Percentiles rank a stretch among this genome's conserved stretches.
These are phyloP conservation scores for Hemicentrotus pulcherrimus DNA, from an alignment of 35 echinoderm and acorn worm genomes.

Conservation along the genomic window DNA sequence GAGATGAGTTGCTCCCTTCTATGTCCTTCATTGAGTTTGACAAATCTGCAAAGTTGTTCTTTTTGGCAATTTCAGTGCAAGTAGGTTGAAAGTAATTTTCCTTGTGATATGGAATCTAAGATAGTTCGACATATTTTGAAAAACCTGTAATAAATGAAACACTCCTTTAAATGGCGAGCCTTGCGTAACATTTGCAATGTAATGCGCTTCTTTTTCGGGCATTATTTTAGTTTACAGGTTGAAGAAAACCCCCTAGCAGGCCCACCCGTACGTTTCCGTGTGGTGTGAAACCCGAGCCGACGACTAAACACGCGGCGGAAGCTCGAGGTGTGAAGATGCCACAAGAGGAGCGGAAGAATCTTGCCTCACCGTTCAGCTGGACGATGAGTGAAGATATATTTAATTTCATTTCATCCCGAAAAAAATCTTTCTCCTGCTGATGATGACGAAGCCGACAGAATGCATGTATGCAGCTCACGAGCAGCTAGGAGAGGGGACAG, in stretches of 20 bases:
- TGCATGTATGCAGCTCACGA: not conserved
- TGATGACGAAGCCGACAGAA: conserved; percentile 1
- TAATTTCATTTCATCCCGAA: conserved; percentile 30
- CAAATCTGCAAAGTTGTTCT: too few relatives aligned
- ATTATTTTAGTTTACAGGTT: not conserved
- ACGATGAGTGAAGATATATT: conserved; percentile 46
- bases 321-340: conserved; percentile 14
- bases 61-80: too few relatives aligned
- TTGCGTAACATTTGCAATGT: not conserved
- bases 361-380: not conserved
- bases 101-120: too few relatives aligned
- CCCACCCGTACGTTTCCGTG: not conserved
- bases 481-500: not conserved
- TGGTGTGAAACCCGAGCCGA: conserved; percentile 37
- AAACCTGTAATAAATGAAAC: too few relatives aligned
- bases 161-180: not conserved
- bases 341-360: not conserved
- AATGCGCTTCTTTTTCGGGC: not conserved
- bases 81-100: too few relatives aligned
- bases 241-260: not conserved
- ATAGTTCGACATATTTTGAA: too few relatives aligned
- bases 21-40: too few relatives aligned
- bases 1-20: too few relatives aligned
- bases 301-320: conserved; percentile 29
- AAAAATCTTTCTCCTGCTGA: not conserved